Conservation (phyloP, 2,888 invertebrate species). For the Microplitis deprimator region DNA sequence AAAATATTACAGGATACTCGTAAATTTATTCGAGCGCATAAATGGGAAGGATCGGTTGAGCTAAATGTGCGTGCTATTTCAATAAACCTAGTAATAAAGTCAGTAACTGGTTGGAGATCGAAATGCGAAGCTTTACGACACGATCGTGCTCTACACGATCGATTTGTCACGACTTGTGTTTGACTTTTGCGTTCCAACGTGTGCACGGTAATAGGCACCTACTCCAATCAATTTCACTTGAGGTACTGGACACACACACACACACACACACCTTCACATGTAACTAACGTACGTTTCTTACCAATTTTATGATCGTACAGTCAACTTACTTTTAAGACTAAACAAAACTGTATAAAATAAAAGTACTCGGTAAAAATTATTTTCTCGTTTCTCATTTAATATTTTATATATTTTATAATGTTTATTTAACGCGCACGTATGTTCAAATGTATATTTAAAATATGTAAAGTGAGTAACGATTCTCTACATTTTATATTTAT, state of each 20-base stretch:
- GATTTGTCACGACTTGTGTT: conserved; percentile 42
- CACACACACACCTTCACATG: conserved; percentile 29
- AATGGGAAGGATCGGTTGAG: not conserved
- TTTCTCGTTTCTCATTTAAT: not conserved
- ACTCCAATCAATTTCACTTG: conserved; percentile 55
- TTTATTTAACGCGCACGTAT: not conserved
- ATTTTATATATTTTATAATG: not conserved
- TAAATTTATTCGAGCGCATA: not conserved
- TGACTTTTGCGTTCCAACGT: conserved; percentile 18
- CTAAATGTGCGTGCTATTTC: conserved; percentile 41
- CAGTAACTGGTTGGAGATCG: conserved; percentile 12
- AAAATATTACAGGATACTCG: not conserved
- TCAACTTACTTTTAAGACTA: not conserved
- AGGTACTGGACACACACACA: conserved; percentile 31
- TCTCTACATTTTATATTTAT: not conserved
- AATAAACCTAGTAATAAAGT: conserved; percentile 47
- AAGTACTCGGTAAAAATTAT: not conserved
- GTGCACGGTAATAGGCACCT: conserved; percentile 48
- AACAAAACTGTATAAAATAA: conserved; percentile 2
- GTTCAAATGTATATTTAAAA: not conserved
- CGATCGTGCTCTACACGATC: conserved; percentile 50
- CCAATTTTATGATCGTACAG: not conserved
- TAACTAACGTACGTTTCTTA: conserved; percentile 23
- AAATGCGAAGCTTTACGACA: conserved; percentile 43
- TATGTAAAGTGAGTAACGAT: not conserved